Evolutionary conservation across 2,113 vertebrate species (phyloP).

Genomic region (Atherinomorus stipes): DNA sequence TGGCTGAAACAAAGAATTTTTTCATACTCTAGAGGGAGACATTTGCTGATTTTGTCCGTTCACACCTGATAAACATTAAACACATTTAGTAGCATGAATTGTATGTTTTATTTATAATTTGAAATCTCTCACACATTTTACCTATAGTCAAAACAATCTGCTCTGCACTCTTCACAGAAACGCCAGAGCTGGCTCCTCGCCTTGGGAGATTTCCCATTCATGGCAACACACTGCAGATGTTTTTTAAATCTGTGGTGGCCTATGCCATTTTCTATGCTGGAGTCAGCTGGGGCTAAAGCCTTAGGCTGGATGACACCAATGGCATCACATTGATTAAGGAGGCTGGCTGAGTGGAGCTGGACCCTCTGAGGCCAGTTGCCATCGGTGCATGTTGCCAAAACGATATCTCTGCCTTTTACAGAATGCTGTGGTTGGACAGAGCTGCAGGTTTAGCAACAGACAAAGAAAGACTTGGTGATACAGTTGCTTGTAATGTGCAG

Average conservation of each 20-base stretch:
- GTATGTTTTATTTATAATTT: not conserved
- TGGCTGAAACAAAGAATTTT: not conserved
- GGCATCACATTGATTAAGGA: not conserved
- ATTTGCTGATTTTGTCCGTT: not conserved
- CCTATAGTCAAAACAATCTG: not conserved
- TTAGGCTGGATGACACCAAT: not conserved
- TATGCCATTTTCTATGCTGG: not conserved
- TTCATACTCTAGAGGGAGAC: conserved; percentile 59
- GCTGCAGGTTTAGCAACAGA: too few relatives aligned
- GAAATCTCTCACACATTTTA: too few relatives aligned
- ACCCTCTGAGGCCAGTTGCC: not conserved
- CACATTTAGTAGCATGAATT: not conserved
- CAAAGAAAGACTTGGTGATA: too few relatives aligned
- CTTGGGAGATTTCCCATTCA: not conserved
- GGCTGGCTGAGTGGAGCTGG: not conserved
- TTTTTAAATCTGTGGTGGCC: not conserved
- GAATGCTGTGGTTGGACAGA: too few relatives aligned
- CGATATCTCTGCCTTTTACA: too few relatives aligned
- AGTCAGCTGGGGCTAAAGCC: not conserved
- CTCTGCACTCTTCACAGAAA: too few relatives aligned
- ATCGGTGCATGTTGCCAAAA: not conserved
- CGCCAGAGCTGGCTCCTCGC: not conserved
- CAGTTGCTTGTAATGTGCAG: too few relatives aligned
- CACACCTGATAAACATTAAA: not conserved
- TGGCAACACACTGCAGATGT: not conserved